phyloP scores from a whole-genome alignment of 1,140 invertebrate species.

The Diplogasteroides magnus region DNA sequence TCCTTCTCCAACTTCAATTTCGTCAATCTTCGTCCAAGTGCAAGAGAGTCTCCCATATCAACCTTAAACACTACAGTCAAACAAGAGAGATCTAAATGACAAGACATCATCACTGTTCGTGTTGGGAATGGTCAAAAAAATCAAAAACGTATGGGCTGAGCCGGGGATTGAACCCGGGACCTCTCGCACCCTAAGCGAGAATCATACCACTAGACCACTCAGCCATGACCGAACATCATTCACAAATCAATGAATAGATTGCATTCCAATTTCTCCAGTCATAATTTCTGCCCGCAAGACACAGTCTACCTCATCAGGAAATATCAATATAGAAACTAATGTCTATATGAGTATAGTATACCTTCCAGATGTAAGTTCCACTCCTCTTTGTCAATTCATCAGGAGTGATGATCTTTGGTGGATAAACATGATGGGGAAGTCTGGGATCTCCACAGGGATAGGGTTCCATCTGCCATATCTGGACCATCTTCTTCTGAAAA shows the following conservation, averaged over 20 bases:
- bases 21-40: not conserved
- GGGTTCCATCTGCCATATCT: not conserved
- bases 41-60: not conserved
- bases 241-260: no score
- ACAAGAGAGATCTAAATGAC: no score
- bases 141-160: slow-evolving; percentile 19
- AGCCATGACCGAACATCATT: no score
- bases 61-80: no score
- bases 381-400: not conserved
- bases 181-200: slow-evolving; percentile 56
- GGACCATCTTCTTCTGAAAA: not conserved
- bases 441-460: not conserved
- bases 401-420: not conserved
- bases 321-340: no score
- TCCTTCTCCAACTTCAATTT: not conserved
- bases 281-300: no score
- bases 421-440: not conserved
- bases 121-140: no score
- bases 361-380: not conserved
- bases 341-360: no score
- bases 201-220: slow-evolving; percentile 54
- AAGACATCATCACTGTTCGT: no score
- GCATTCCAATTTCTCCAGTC: no score
- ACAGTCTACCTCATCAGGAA: no score
- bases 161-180: slow-evolving; percentile 52